phyloP scores from a whole-genome alignment of 2,113 vertebrate species.

The Dryoscopus gambensis region DNA sequence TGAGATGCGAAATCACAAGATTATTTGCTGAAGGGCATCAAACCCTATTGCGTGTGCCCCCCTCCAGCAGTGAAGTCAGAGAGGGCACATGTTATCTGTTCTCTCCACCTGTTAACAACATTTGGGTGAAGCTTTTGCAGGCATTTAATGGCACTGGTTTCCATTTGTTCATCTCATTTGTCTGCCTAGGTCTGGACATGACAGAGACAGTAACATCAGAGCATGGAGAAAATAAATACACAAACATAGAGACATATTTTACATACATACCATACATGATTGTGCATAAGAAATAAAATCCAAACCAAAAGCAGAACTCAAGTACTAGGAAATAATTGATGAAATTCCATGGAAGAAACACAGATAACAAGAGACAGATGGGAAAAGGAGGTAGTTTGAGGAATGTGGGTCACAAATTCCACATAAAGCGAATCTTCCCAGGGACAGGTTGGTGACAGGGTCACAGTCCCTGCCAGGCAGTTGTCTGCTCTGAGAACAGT shows the following conservation, averaged over 20 bases:
- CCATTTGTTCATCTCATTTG: constrained; percentile 8
- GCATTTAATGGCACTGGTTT: background rate
- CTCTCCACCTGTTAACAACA: background rate
- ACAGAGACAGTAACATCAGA: background rate
- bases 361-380: background rate
- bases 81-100: background rate
- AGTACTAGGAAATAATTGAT: background rate
- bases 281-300: background rate
- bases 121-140: background rate
- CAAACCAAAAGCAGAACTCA: background rate
- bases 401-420: background rate
- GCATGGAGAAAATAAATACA: background rate
- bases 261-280: background rate
- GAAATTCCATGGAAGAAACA: background rate
- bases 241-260: background rate
- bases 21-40: background rate
- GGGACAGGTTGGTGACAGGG: background rate
- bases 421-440: background rate
- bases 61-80: background rate
- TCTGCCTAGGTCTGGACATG: background rate
- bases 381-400: background rate
- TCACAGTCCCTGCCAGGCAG: background rate
- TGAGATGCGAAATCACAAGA: background rate
- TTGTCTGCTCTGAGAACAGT: background rate
- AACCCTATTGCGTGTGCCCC: fast-evolving